phyloP scores from a whole-genome alignment of 2,888 invertebrate genomes.

The Antheraea assamensis region DNA sequence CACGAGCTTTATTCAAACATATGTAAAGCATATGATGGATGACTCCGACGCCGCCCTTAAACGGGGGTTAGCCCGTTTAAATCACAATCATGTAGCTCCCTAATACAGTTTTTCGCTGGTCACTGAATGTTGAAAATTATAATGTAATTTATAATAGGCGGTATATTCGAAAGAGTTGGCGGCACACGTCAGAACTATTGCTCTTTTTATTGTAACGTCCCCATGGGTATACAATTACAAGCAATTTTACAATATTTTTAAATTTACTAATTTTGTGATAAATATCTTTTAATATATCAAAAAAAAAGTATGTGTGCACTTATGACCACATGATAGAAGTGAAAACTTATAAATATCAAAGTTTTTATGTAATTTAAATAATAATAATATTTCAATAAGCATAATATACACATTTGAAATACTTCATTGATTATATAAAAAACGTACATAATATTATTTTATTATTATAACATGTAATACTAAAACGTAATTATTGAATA shows the following conservation, averaged over 20 bases:
- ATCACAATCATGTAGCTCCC: constrained; percentile 73
- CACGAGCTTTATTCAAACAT: constrained; percentile 83
- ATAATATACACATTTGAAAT: no score
- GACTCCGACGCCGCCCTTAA: constrained; percentile 66
- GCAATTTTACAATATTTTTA: constrained; percentile 21
- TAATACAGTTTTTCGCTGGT: constrained; percentile 74
- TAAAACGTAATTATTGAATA: no score
- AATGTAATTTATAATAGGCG: constrained; percentile 70
- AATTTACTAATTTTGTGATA: constrained; percentile 29
- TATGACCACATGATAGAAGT: not conserved
- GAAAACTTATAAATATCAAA: no score
- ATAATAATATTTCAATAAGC: no score
- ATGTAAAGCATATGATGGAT: constrained; percentile 84
- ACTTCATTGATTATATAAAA: no score
- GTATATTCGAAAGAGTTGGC: constrained; percentile 66
- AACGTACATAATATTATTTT: no score
- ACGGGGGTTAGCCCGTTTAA: constrained; percentile 74
- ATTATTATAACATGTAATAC: no score
- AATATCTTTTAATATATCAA: constrained; percentile 14
- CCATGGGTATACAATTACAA: constrained; percentile 64
- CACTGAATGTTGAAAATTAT: constrained; percentile 76
- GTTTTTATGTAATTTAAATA: no score
- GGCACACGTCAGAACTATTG: constrained; percentile 75
- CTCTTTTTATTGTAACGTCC: constrained; percentile 65
- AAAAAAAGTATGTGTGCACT: not conserved